Conservation (phyloP, 2,113 vertebrate species). For the Myiopsitta monachus region DNA sequence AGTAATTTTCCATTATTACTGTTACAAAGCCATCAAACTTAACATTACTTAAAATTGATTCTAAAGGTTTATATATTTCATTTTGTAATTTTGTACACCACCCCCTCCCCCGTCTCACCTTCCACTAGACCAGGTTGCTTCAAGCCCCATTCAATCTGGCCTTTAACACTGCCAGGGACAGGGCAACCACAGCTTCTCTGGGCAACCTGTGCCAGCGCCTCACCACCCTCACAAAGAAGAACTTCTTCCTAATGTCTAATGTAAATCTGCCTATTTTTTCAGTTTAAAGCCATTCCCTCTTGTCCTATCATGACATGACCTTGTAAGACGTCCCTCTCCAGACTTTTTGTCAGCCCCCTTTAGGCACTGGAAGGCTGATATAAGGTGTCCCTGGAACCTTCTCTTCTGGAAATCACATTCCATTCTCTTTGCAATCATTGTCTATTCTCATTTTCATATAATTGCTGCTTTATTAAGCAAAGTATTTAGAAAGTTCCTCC, state of each 20-base stretch:
- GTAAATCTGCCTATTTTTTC: not conserved
- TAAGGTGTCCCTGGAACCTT: not conserved
- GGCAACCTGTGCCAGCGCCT: not conserved
- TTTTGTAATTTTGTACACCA: too few species aligned
- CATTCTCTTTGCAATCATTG: constrained; percentile 12
- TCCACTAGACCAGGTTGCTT: not conserved
- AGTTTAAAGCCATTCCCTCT: not conserved
- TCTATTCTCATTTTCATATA: constrained; percentile 25
- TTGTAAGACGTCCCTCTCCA: not conserved
- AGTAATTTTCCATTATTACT: too few species aligned
- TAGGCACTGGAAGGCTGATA: not conserved
- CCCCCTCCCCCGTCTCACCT: too few species aligned
- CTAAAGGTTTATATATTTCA: too few species aligned
- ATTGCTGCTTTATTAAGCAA: constrained; percentile 29
- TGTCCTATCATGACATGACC: not conserved
- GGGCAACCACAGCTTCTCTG: not conserved
- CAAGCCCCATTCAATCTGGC: not conserved
- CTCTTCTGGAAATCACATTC: constrained; percentile 5
- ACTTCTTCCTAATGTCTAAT: not conserved
- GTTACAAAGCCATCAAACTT: too few species aligned
- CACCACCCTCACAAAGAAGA: not conserved
- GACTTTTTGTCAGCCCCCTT: not conserved
- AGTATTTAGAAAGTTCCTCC: constrained; percentile 10
- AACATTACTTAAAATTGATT: too few species aligned
- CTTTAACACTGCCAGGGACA: not conserved